Evolutionary conservation across 2,888 invertebrate genomes (phyloP).

Genomic region (Diarsia mendica): DNA sequence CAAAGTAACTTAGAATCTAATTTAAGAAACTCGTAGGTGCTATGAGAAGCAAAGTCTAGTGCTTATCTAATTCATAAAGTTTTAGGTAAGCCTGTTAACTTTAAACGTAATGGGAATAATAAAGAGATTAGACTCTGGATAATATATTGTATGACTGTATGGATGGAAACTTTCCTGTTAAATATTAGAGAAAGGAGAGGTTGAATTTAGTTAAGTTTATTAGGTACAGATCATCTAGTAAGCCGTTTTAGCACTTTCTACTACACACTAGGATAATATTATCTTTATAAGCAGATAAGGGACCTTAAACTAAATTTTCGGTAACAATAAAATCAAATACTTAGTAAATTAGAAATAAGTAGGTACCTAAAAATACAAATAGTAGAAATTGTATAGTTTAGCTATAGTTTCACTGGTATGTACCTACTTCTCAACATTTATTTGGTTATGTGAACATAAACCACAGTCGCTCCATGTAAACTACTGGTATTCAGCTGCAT

Average conservation of each 20-base stretch:
- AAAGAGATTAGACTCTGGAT: slow-evolving; percentile 33
- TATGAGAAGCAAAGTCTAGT: slow-evolving; percentile 19
- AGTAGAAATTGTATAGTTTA: no score
- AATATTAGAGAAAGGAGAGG: background rate
- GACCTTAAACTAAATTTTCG: no score
- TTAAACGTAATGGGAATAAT: slow-evolving; percentile 22
- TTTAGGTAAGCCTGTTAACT: slow-evolving; percentile 17
- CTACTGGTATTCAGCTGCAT: no score
- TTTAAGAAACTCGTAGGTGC: slow-evolving; percentile 28
- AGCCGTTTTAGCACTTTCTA: background rate
- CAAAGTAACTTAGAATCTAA: slow-evolving; percentile 38
- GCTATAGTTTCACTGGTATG: no score
- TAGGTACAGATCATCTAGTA: background rate
- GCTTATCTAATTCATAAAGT: slow-evolving; percentile 28
- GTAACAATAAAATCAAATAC: no score
- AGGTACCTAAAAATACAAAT: no score
- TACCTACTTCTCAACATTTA: no score
- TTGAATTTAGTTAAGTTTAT: background rate
- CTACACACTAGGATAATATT: no score
- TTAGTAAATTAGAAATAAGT: no score
- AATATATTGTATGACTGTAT: background rate
- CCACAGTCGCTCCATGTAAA: no score
- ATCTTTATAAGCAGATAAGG: no score
- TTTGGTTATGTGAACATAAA: no score
- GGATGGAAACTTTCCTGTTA: background rate